A percentile compares a stretch with the other conserved stretches of the same genome.
phyloP scores from a whole-genome alignment of 2,797 vertebrate species.

The Myripristis murdjan region DNA sequence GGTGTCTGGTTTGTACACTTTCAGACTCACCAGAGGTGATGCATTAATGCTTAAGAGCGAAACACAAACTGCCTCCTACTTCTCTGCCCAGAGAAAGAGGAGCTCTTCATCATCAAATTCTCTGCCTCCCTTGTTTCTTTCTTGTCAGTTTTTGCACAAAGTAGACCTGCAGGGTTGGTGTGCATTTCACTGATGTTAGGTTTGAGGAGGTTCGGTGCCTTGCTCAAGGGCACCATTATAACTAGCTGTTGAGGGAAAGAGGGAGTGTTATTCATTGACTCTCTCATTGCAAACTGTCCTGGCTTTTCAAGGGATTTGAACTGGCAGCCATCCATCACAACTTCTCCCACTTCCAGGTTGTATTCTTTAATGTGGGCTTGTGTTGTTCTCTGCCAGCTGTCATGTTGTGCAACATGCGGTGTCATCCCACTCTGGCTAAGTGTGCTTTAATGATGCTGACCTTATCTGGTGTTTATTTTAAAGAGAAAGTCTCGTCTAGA shows the following conservation, averaged over 20 bases:
- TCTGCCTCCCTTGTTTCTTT: too few species aligned
- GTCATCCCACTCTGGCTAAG: constrained; percentile 43
- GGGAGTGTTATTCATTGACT: background rate
- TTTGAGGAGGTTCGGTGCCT: background rate
- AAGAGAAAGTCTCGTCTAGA: constrained; percentile 40
- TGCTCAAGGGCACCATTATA: background rate
- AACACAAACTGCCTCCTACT: too few species aligned
- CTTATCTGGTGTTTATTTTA: constrained; percentile 65
- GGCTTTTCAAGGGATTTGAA: background rate
- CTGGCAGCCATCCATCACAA: background rate
- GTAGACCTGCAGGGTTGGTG: too few species aligned
- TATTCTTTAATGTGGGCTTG: background rate
- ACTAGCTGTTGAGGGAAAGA: too few species aligned
- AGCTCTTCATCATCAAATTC: too few species aligned
- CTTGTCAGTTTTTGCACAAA: too few species aligned
- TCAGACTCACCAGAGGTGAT: too few species aligned
- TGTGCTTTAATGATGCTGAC: constrained; percentile 63
- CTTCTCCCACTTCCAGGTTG: background rate
- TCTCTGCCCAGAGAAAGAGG: too few species aligned
- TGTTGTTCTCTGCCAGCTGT: constrained; percentile 29
- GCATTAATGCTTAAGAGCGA: too few species aligned
- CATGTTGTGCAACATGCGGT: constrained; percentile 1
- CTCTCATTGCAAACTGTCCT: background rate
- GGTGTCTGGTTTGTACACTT: too few species aligned
- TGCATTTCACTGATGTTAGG: too few species aligned